Conservation (phyloP, 2,888 invertebrate species). For the Sinohyriopsis cumingii region DNA sequence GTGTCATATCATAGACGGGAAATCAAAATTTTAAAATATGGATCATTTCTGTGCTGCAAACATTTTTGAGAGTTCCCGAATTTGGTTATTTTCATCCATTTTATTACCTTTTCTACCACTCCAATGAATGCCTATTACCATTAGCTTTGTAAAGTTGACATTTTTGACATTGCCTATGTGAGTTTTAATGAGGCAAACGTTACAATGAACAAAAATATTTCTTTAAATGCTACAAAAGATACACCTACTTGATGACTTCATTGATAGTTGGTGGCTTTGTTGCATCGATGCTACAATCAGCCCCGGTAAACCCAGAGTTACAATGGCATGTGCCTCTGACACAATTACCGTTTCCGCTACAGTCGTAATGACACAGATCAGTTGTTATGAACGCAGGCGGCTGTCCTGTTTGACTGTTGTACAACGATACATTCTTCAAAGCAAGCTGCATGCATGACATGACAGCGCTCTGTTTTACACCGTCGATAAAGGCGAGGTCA, state of each 20-base stretch:
- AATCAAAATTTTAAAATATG: no score
- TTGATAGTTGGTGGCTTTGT: conserved; percentile 35
- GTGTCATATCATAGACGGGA: no score
- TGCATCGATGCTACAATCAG: conserved; percentile 46
- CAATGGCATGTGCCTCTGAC: conserved; percentile 43
- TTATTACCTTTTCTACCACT: no score
- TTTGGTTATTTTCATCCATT: no score
- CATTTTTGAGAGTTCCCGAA: no score
- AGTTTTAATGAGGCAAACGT: no score
- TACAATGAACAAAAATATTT: no score
- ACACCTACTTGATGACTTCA: conserved; percentile 21
- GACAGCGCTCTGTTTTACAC: conserved; percentile 2
- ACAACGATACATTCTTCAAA: conserved; percentile 15
- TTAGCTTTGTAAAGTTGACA: no score
- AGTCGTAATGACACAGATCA: conserved; percentile 36
- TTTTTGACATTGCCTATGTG: no score
- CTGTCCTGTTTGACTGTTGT: conserved; percentile 18
- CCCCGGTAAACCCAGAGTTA: conserved; percentile 33
- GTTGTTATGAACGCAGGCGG: conserved; percentile 28
- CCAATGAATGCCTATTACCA: no score
- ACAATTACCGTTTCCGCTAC: conserved; percentile 3
- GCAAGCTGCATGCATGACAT: conserved; percentile 17
- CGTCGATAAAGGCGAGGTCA: no score
- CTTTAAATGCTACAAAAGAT: neutral
- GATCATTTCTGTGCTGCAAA: no score